Percentiles rank a stretch among this genome's conserved stretches.
phyloP scores from a whole-genome alignment of 2,888 invertebrate species.

The Hetaerina titia region DNA sequence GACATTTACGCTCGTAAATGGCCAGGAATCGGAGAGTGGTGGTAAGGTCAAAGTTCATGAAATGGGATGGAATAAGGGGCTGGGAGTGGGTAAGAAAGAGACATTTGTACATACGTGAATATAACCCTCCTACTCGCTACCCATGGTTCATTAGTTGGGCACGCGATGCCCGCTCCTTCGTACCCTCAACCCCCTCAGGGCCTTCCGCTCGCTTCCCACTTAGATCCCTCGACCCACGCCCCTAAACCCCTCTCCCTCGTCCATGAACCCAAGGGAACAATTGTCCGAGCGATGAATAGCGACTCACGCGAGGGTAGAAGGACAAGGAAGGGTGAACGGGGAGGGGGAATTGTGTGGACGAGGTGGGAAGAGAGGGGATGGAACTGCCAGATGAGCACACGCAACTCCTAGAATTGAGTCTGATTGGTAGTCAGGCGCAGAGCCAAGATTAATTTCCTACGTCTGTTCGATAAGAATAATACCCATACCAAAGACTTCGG shows the following conservation, averaged over 20 bases:
- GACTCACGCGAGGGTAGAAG: not conserved
- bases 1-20: not conserved
- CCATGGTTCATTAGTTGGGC: slow-evolving; percentile 20
- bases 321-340: slow-evolving; percentile 19
- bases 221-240: not conserved
- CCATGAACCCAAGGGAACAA: not conserved
- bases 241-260: not conserved
- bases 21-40: not conserved
- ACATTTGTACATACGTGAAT: not conserved
- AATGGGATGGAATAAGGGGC: not conserved
- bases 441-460: slow-evolving; percentile 33
- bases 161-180: not conserved
- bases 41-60: not conserved
- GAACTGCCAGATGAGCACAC: slow-evolving; percentile 26
- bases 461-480: not conserved
- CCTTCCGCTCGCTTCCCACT: not conserved
- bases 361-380: slow-evolving; percentile 5
- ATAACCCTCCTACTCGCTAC: not conserved
- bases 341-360: not conserved
- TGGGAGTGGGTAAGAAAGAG: not conserved
- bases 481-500: not conserved
- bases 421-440: slow-evolving; percentile 15
- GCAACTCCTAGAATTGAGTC: not conserved
- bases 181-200: not conserved
- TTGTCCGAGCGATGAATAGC: slow-evolving; percentile 34